Conservation (phyloP, 2,797 vertebrate genomes). For the Vipera ursinii region DNA sequence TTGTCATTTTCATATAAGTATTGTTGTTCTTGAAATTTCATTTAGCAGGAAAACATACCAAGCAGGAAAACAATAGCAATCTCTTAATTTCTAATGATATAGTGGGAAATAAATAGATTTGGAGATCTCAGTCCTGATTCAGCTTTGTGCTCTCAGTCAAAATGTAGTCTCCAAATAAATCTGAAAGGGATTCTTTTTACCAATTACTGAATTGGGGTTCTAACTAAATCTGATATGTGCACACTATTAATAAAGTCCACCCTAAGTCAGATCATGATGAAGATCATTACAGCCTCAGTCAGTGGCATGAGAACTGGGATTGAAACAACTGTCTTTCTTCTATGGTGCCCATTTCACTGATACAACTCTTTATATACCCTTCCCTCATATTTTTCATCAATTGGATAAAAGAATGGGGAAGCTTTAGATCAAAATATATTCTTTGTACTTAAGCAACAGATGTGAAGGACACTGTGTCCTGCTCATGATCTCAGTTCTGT, state of each 20-base stretch:
- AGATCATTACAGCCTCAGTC: background rate
- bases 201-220: background rate
- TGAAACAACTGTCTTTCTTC: background rate
- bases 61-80: background rate
- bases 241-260: background rate
- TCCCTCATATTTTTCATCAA: conserved; percentile 54
- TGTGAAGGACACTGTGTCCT: conserved; percentile 18
- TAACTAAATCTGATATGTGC: background rate
- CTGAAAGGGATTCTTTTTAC: background rate
- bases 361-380: background rate
- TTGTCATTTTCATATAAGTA: background rate
- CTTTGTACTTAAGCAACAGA: conserved; percentile 53
- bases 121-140: background rate
- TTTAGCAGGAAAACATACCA: background rate
- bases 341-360: background rate
- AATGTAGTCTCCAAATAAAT: background rate
- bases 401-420: conserved; percentile 54
- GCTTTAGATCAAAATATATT: conserved; percentile 38
- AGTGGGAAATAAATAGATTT: background rate
- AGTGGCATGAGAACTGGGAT: background rate
- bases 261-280: background rate
- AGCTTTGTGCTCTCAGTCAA: background rate
- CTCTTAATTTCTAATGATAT: background rate
- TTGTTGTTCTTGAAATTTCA: background rate
- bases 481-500: conserved; percentile 57